Base-by-base conservation (phyloP, 1,140 invertebrate species). In the Nylanderia fulva region DNA sequence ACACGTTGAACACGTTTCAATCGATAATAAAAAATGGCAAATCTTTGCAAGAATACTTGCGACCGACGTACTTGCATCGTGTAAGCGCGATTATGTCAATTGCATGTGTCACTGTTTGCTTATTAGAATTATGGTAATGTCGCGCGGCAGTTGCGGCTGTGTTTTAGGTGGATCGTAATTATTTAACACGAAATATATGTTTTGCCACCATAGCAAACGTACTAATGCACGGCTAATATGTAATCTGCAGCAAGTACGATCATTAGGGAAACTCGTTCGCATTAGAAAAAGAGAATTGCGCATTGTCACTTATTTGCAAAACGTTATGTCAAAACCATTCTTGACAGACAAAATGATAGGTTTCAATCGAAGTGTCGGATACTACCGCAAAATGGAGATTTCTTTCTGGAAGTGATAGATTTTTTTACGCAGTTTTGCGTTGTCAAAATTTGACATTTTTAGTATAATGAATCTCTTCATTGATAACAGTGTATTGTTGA, bases 121-220 rank as follows among this genome's bases (percentile, higher is more conserved):
- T 90, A 85, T 88, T 80, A 80, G 61, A 90, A 90, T 90, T 90
- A 90, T 86, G 86, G 77, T 89, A 89, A 91, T 90, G 85, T 80
- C 56, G 63, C 39, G 79, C 72, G 77, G 88, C 84, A 76, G 86
- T 88, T 91, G 88, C 77, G 79, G 42, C 85, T 72, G 54, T 87
- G 83, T 82, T 84, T 91, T 83, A 75, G 85, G 69, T 36, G 56
- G 27, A 71, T 58, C 66, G 60, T 61, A 74, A 88, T 91, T 90
- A 92, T 91, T 91, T 91, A 91, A 83, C 86, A 85, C 80, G 85
- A 87, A 82, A 77, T 77, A 77, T 77, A 77, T 42, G 63, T 90
- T 90, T 90, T 88, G 89, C 63, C 79, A 61, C 42, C 61, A 24
- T 87, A 77, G 77, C 77, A 85, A 80, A 74, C 58, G 82, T 87